A percentile compares a stretch with the other conserved stretches of the same genome.
Conservation (phyloP, 2,888 invertebrate genomes). For the Frankliniella intonsa region DNA sequence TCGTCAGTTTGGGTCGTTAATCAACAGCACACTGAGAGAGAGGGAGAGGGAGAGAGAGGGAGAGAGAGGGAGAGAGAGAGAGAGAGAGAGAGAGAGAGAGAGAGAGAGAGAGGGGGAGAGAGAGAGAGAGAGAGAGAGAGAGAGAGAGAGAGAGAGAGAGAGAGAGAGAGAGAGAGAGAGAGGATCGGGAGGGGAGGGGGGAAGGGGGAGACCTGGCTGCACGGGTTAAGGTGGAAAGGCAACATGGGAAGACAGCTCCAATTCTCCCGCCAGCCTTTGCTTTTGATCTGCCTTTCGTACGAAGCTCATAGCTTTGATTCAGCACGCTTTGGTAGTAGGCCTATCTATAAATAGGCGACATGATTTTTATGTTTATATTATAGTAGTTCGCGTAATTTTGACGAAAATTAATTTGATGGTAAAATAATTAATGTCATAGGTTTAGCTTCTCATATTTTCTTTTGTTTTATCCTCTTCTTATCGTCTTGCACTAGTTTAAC, state of each 20-base stretch:
- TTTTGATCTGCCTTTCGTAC: conserved; percentile 6
- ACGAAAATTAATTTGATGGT: no score
- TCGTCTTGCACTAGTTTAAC: no score
- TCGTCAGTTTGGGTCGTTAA: conserved; percentile 20
- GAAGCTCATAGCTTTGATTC: neutral
- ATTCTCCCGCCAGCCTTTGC: neutral
- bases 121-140: neutral
- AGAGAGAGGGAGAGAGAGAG: neutral
- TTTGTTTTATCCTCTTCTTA: no score
- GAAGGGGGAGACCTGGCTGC: neutral
- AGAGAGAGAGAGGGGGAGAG: neutral
- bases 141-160: neutral
- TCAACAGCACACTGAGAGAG: conserved; percentile 5
- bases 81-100: neutral
- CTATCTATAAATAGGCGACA: no score
- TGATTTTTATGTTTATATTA: no score
- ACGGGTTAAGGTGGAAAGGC: no score
- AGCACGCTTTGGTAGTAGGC: no score
- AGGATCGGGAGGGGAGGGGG: neutral
- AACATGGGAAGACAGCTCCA: neutral
- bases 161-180: neutral
- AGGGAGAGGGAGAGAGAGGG: neutral
- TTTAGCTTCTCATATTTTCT: no score
- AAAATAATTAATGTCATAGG: no score
- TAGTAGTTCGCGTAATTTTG: no score